Percentiles rank a stretch among this genome's conserved stretches.
Evolutionary conservation across 2,888 invertebrate genomes (phyloP).

Genomic region (Cerastoderma edule): DNA sequence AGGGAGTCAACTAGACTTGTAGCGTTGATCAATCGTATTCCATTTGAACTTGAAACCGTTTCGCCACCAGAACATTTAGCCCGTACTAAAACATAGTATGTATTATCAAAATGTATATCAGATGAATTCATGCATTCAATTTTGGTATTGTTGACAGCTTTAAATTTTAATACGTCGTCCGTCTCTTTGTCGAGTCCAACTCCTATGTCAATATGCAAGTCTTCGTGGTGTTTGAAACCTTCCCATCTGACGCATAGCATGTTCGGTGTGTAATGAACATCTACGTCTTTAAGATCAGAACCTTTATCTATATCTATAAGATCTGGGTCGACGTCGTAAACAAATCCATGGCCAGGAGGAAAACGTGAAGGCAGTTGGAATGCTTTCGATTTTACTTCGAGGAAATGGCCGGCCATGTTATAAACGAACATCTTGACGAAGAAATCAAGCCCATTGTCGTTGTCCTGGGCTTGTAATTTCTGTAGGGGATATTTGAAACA

Average conservation of each 20-base stretch:
- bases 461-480: conserved; percentile 33
- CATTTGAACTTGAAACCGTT: conserved; percentile 48
- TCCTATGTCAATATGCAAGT: conserved; percentile 24
- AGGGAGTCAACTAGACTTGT: conserved; percentile 17
- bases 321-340: conserved; percentile 43
- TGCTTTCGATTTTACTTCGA: conserved; percentile 22
- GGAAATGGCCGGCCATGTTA: conserved; percentile 47
- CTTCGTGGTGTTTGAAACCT: conserved; percentile 35
- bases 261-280: conserved; percentile 26
- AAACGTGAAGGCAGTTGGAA: conserved; percentile 48
- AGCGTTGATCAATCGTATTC: conserved; percentile 36
- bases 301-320: too few species aligned
- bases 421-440: conserved; percentile 34
- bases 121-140: conserved; percentile 13
- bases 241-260: conserved; percentile 26
- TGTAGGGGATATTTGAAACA: conserved; percentile 30
- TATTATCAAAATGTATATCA: background rate
- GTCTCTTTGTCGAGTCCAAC: background rate
- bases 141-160: background rate
- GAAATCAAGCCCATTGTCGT: conserved; percentile 27
- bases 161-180: conserved; percentile 16
- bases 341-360: conserved; percentile 48
- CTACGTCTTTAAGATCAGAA: conserved; percentile 4
- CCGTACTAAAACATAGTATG: conserved; percentile 32
- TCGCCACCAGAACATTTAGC: conserved; percentile 40